Evolutionary conservation across 2,888 invertebrate genomes (phyloP).

Genomic region (Pilophorus perplexus): DNA sequence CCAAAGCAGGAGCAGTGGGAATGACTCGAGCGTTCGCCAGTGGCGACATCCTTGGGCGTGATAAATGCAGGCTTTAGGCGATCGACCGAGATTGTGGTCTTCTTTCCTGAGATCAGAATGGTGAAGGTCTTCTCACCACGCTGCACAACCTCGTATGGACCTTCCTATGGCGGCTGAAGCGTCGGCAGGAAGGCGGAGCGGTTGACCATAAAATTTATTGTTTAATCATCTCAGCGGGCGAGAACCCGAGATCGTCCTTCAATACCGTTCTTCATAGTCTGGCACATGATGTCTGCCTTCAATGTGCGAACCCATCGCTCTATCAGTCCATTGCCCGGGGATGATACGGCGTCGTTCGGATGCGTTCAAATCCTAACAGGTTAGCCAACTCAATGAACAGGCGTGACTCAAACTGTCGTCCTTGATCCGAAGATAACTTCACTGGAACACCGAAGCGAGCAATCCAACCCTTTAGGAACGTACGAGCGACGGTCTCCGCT

Average conservation of each 20-base stretch:
- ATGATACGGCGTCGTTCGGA: too few relatives aligned
- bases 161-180: constrained; percentile 36
- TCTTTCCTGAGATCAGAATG: neutral
- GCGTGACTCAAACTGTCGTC: constrained; percentile 1
- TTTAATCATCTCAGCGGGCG: constrained; percentile 51
- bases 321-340: too few relatives aligned
- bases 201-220: constrained; percentile 50
- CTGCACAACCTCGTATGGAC: too few relatives aligned
- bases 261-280: constrained; percentile 12
- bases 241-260: constrained; percentile 36
- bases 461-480: constrained; percentile 17
- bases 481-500: constrained; percentile 7
- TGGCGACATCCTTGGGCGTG: neutral
- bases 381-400: constrained; percentile 6
- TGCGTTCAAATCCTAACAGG: constrained; percentile 18
- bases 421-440: constrained; percentile 7
- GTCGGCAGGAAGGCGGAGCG: constrained; percentile 50
- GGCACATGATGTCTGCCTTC: constrained; percentile 27
- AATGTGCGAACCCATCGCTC: constrained; percentile 35
- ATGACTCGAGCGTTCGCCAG: too few relatives aligned
- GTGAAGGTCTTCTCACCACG: constrained; percentile 22
- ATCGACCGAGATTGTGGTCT: neutral
- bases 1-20: too few relatives aligned
- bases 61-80: constrained; percentile 34
- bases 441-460: constrained; percentile 4